phyloP scores from a whole-genome alignment of 2,797 vertebrate species.

The Orientallactaga sibirica region DNA sequence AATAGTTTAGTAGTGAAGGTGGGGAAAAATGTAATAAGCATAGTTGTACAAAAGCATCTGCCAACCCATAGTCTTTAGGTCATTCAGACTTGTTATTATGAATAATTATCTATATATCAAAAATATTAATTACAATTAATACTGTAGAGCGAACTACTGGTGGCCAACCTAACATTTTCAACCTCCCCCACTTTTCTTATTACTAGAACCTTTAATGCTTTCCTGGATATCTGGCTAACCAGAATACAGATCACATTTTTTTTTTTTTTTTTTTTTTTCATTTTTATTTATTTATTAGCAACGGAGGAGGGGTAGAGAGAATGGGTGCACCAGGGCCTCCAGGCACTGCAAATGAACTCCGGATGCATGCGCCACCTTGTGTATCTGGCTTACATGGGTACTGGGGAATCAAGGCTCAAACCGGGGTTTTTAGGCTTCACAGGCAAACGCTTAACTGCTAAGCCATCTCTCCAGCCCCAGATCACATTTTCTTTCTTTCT shows the following conservation, averaged over 20 bases:
- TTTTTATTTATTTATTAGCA: no score
- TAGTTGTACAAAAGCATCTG: neutral
- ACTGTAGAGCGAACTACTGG: constrained; percentile 11
- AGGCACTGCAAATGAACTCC: no score
- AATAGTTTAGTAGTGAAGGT: neutral
- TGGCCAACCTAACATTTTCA: neutral
- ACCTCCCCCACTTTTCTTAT: neutral
- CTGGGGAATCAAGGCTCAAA: no score
- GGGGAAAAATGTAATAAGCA: neutral
- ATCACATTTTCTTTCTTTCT: no score
- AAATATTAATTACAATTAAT: neutral
- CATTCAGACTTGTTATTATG: neutral
- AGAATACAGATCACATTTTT: constrained; percentile 9
- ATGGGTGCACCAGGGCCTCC: no score
- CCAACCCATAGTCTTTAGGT: neutral
- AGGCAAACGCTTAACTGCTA: no score
- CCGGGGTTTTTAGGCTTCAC: no score
- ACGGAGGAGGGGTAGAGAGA: no score
- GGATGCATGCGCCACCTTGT: no score
- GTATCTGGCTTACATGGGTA: no score
- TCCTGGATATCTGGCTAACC: neutral
- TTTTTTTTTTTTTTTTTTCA: no score
- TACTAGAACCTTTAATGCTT: neutral
- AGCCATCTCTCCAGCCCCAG: no score
- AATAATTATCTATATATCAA: neutral